phyloP scores from a whole-genome alignment of 2,797 vertebrate genomes.

The Amazona ochrocephala region DNA sequence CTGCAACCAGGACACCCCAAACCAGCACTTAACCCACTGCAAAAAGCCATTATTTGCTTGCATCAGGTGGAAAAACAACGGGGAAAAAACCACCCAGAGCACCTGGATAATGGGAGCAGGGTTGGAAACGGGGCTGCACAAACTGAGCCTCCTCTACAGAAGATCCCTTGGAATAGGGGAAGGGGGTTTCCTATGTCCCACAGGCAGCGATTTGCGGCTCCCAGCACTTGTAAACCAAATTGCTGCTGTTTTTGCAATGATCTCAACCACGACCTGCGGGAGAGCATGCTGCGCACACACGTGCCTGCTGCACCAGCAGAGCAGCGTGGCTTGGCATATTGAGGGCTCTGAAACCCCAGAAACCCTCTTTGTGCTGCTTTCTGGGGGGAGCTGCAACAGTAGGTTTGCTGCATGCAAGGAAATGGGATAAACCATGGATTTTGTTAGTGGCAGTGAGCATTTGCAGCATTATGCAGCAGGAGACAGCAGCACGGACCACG shows the following conservation, averaged over 20 bases:
- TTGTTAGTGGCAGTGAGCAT: accelerated
- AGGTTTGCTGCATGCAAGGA: neutral
- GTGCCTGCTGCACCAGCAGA: neutral
- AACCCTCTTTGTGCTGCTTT: neutral
- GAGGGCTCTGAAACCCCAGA: neutral
- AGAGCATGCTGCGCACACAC: neutral
- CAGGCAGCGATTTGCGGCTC: accelerated
- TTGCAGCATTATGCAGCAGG: accelerated
- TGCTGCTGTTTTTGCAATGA: neutral
- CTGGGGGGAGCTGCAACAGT: neutral
- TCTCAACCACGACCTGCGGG: neutral
- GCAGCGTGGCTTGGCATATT: neutral
- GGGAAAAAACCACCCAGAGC: accelerated
- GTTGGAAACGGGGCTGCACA: neutral
- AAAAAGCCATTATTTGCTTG: neutral
- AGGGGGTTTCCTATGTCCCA: neutral
- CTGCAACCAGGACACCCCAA: neutral
- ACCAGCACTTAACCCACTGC: neutral
- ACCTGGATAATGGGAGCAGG: accelerated
- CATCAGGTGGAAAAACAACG: neutral
- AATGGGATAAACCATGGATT: neutral
- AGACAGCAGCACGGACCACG: accelerated
- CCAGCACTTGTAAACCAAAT: neutral
- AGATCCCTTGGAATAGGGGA: accelerated
- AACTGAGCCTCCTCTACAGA: neutral